Base-by-base conservation (phyloP, 2,797 vertebrate genomes). In the Enteromius mattozi region DNA sequence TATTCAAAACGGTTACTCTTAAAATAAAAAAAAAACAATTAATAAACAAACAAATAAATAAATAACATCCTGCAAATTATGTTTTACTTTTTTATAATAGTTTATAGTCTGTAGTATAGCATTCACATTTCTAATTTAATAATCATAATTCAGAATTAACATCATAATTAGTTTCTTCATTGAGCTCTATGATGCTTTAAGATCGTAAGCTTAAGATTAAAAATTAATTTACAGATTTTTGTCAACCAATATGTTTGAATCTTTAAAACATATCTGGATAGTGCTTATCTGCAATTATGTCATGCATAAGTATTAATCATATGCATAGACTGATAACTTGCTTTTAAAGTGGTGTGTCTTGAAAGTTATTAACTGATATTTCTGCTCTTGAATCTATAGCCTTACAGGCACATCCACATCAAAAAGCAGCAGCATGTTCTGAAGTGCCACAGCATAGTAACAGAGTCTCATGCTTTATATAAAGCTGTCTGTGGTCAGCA, bases 351-450 rank as follows among this genome's bases (percentile, higher is more conserved):
- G 70, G 76, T 78, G 82, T 84, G 47, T 86, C 65, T 81, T 63
- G 68, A 88, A 87, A 86, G 51, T 94, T 92, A 94, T 93, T 89
- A 94, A 93, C 92, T 91, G 0, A 90, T 82, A 88, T 90, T 85
- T 88, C 56, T 65, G 87, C 87, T 91, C 92, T 94, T 95, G 91
- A 94, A 94, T 94, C 92, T 87, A 93, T 75, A 69, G 87, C 71
- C 87, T 94, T 92, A 90, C 94, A 91, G 91, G 91, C 91, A 94
- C 94, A 92, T 95, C 89, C 90, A 92, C 93, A 94, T 95, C 93
- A 95, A 93, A 93, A 94, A 90, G 92, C 92, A 95, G 91, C 92
- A 93, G 90, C 90, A 89, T 94, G 92, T 94, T 91, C 93, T 66
- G 56, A 91, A 93, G 92, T 92, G 91, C 92, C 92, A 91, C 93